Base-by-base conservation (phyloP, 2,888 invertebrate genomes). In the Quadroppia sp. region DNA sequence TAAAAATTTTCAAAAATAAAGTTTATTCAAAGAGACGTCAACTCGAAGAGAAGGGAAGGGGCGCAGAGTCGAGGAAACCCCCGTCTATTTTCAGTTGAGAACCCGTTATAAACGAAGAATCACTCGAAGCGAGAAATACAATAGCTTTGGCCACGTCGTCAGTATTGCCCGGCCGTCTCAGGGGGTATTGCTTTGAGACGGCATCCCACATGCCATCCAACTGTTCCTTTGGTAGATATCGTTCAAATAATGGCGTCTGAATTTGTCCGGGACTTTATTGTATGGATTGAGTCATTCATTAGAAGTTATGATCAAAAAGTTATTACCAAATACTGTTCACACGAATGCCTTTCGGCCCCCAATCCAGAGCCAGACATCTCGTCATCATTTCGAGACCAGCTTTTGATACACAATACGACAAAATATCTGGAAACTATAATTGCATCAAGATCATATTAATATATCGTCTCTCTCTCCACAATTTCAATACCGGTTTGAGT, bases 61-160 rank as follows among this genome's bases (percentile, higher is more conserved):
- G 94, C 80, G 95, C 94, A 90, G 94, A 91, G 7, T 90, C 91
- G 82, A 94, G 92, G 67, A 94, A 86, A 0, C 98, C 98, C 25
- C 98, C 98, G 83, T 98, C 98, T 0, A 97, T 91, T 0, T 94
- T 90, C 30, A 98, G 79, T 74, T 89, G 89, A 6, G 87, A 90
- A 2, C 95, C 97, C 11, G 97, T 98, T 7, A 92, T 92, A 81
- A 92, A 96, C 78, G 90, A 91, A 59, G 83, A 79, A 2, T 94
- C 89, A 73, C 91, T 89, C 76, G 93, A 92, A 0, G 96, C 96
- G 74, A 99, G 85, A 83, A 95, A 99, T 0, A 90, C 89, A 79
- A 99, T 95, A 0, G 92, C 87, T 71, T 88, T 87, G 0, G 98
- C 95, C 0, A 95, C 92, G 84, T 97, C 96, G 11, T 88, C 87